Base-by-base conservation (phyloP, 2,113 vertebrate genomes). In the Channa maculata region DNA sequence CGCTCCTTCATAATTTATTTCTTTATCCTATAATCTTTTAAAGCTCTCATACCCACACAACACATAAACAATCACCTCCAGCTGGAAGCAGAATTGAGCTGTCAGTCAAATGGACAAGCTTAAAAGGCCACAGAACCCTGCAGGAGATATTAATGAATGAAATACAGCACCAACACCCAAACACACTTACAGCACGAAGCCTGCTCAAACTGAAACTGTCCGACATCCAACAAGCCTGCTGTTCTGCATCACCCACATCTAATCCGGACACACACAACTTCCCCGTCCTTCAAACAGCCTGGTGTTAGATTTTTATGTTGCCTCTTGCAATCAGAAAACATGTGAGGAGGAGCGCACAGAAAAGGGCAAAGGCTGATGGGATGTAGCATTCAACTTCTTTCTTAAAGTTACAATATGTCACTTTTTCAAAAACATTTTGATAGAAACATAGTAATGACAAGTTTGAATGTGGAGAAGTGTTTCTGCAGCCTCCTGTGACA, bases 31-130 rank as follows among this genome's bases (percentile, higher is more conserved):
- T 3, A 7, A 46, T 43, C 38, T 60, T 62, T 15, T 13, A 51
- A 51, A 12, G 46, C 15, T 33, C 75, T 9, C 15, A 15, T 59
- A 53, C 61, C 37, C 46, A 44, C 53, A 43, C 8, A 36, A 75
- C 65, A 75, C 51, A 0, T 67, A 75, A 62, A 86, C 77, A 76
- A 77, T 82, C 82, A 89, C 87, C 89, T 90, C 69, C 85, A 84
- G 88, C 77, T 2, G 82, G 73, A 77, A 84, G 84, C 70, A 69
- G 74, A 88, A 89, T 87, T 86, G 79, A 83, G 82, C 82, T 87
- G 89, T 85, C 88, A 82, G 52, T 90, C 86, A 91, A 82, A 62
- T 41, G 72, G 84, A 86, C 88, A 87, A 86, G 76, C 77, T 88
- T 74, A 79, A 88, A 89, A 86, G 85, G 86, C 71, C 77, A 86